Conservation (phyloP, 2,888 invertebrate species). For the Drosophila anomalata region DNA sequence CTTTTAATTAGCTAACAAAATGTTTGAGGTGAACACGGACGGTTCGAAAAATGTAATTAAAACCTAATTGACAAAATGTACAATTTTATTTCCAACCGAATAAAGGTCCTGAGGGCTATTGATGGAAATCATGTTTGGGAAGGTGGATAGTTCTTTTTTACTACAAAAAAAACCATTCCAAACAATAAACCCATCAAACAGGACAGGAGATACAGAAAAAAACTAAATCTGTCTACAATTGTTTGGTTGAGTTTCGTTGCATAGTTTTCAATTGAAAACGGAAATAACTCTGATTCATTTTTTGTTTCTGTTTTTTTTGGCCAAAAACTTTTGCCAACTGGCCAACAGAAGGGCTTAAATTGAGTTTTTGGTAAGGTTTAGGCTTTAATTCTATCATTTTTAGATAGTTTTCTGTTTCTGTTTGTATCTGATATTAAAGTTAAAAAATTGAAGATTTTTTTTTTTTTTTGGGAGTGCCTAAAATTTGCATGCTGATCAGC, state of each 20-base stretch:
- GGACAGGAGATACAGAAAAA: background rate
- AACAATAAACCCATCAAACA: slow-evolving; percentile 12
- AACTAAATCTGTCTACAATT: slow-evolving; percentile 23
- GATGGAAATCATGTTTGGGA: slow-evolving; percentile 24
- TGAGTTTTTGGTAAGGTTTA: background rate
- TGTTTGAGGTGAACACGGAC: slow-evolving; percentile 10
- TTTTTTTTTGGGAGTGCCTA: background rate
- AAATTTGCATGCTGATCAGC: slow-evolving; percentile 39
- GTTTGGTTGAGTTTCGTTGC: slow-evolving; percentile 18
- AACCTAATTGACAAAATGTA: slow-evolving; percentile 18
- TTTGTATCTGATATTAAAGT: background rate
- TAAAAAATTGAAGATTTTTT: background rate
- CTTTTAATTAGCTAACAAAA: slow-evolving; percentile 45
- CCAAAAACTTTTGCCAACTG: slow-evolving; percentile 12
- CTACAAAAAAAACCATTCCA: background rate
- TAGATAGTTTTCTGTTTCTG: background rate
- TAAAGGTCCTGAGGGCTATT: slow-evolving; percentile 14
- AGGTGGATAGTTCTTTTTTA: background rate
- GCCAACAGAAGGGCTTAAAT: slow-evolving; percentile 11
- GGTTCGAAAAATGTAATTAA: slow-evolving; percentile 33
- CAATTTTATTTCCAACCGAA: slow-evolving; percentile 18
- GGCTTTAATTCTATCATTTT: slow-evolving; percentile 9
- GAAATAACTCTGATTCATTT: slow-evolving; percentile 24
- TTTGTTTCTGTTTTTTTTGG: slow-evolving; percentile 1
- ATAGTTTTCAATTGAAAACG: slow-evolving; percentile 34